Base-by-base conservation (phyloP, 37 sponge, comb jelly and placozoan species). In the Sycon ciliatum region DNA sequence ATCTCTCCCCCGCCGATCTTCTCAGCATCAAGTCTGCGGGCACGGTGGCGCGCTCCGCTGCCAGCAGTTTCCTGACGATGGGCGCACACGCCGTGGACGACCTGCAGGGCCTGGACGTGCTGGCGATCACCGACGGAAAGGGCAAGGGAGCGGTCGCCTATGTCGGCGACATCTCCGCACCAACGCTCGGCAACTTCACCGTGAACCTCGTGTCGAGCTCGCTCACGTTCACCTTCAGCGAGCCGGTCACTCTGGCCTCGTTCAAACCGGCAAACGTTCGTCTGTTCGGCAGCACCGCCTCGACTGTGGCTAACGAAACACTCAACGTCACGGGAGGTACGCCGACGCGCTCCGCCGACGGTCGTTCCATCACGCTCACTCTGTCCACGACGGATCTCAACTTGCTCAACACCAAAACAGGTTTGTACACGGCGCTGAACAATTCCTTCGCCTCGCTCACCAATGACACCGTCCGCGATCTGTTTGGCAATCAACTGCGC, bases 151-250 rank as follows among this genome's bases (percentile, higher is more conserved):
- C 82, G 34, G 57, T 30, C 5, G 65, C 7, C 52, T 78, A 84
- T 18, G 68, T 64, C 13, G 62, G 69, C 6, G 92, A 91, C 49
- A 58, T 46, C 1, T 76, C 68, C 9, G 7, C n/a, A 0, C 92
- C 92, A 49, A 34, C 13, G 16, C 73, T 91, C 1, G 22, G 36
- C 1, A 32, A 31, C 3, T 91, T 79, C 72, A 69, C 65, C 13
- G 78, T 92, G 54, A 85, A 87, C 68, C 71, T 85, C 29, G 87
- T 86, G 36, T 61, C 75, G 9, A 85, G 87, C 22, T 57, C 75
- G 0, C 35, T 91, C n/a, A 75, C 72, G 0, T 38, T 91, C 34
- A 70, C 69, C 58, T 91, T 91, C 53, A 76, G 58, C 71, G 87
- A 91, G 37, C 79, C 73, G 38, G 87, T 91, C 42, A 86, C 86